These are phyloP conservation scores for Eulemur mongoz DNA, from an alignment of 2,797 vertebrate genomes.

Conservation along the genomic window DNA sequence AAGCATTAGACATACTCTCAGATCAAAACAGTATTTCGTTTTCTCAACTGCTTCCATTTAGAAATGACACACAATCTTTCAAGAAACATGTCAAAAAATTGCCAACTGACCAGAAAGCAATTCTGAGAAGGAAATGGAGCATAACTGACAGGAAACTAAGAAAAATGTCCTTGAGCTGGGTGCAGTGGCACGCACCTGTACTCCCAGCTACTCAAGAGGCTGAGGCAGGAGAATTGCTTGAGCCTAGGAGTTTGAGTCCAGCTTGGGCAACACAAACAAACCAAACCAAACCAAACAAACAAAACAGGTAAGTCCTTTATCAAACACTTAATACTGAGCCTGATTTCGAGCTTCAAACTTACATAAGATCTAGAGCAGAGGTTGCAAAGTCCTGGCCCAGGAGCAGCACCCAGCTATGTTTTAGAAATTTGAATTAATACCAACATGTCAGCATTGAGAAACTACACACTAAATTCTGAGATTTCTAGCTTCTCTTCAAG, in stretches of 20 bases:
- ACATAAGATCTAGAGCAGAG: not conserved
- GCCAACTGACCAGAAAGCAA: not conserved
- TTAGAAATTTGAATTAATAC: not conserved
- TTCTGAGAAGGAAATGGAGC: constrained; percentile 33
- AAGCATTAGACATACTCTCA: not conserved
- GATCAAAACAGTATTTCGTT: constrained; percentile 36
- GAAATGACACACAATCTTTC: constrained; percentile 22
- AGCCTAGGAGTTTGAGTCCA: not conserved
- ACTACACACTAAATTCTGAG: not conserved
- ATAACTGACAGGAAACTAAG: not conserved
- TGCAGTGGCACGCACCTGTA: not conserved
- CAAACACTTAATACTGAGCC: not conserved
- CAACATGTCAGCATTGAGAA: not conserved
- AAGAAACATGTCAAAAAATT: constrained; percentile 21
- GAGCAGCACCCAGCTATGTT: not conserved
- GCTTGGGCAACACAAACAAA: too few relatives aligned
- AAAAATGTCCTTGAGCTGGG: not conserved
- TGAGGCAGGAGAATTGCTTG: not conserved
- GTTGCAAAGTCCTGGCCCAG: not conserved
- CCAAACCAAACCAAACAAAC: too few relatives aligned
- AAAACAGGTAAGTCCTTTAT: not conserved
- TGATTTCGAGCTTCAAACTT: not conserved
- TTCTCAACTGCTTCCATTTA: constrained; percentile 29
- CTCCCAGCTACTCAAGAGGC: not conserved
- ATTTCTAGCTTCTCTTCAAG: not conserved